These are phyloP conservation scores for Drosophila quasianomalipes DNA, from an alignment of 2,888 invertebrate genomes.

Conservation along the genomic window DNA sequence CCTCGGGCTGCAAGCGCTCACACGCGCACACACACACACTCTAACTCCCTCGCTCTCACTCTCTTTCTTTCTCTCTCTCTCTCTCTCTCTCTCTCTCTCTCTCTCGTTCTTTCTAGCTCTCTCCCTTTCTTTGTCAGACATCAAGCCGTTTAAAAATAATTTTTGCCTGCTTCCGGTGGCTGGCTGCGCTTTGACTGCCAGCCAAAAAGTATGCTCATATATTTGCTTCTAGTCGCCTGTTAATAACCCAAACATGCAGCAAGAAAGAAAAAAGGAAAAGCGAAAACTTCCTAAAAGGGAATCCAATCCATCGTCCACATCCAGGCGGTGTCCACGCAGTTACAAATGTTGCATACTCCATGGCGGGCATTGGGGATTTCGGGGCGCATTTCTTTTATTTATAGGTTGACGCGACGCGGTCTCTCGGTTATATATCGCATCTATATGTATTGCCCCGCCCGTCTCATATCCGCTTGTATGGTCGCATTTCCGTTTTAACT, in stretches of 20 bases:
- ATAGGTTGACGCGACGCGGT: slow-evolving; percentile 69
- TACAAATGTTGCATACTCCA: slow-evolving; percentile 62
- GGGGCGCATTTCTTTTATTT: slow-evolving; percentile 66
- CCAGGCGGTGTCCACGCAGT: slow-evolving; percentile 39
- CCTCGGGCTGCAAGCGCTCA: slow-evolving; percentile 32
- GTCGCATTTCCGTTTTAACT: slow-evolving; percentile 81
- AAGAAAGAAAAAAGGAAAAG: slow-evolving; percentile 4
- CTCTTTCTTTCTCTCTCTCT: background rate
- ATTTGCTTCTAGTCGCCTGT: slow-evolving; percentile 64
- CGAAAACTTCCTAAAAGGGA: slow-evolving; percentile 21
- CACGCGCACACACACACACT: slow-evolving; percentile 15
- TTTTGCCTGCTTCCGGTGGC: slow-evolving; percentile 70
- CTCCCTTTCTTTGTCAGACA: slow-evolving; percentile 29
- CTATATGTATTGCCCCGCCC: slow-evolving; percentile 47
- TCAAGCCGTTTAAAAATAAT: slow-evolving; percentile 77
- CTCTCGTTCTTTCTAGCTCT: background rate
- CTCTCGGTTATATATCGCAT: slow-evolving; percentile 63
- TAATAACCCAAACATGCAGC: slow-evolving; percentile 59
- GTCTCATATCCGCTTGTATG: slow-evolving; percentile 78
- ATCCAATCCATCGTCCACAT: slow-evolving; percentile 33
- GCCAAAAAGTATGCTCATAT: slow-evolving; percentile 70
- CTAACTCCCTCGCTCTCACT: slow-evolving; percentile 2
- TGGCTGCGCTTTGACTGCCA: slow-evolving; percentile 67
- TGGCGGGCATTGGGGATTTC: slow-evolving; percentile 52
- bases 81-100: background rate